A percentile compares a stretch with the other conserved stretches of the same genome.
These are phyloP conservation scores for Oreochromis grahami DNA, from an alignment of 2,797 vertebrate species.

Conservation along the genomic window DNA sequence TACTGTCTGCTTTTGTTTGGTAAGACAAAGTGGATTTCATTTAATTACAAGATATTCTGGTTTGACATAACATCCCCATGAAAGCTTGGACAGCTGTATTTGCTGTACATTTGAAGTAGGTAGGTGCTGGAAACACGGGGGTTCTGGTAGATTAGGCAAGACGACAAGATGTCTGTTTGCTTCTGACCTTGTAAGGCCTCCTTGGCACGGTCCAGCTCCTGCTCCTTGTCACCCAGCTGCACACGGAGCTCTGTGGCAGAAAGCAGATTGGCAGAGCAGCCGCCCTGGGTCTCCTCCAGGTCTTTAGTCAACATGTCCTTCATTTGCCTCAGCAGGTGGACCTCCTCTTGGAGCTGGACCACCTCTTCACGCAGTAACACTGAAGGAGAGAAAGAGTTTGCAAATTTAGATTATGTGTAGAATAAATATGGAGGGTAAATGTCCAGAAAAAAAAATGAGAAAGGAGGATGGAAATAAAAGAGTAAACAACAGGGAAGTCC, in stretches of 20 bases:
- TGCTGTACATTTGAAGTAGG: background rate
- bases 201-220: slow-evolving; percentile 92
- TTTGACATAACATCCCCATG: background rate
- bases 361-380: slow-evolving; percentile 88
- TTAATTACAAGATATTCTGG: background rate
- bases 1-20: background rate
- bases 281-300: slow-evolving; percentile 88
- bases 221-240: slow-evolving; percentile 93
- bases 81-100: background rate
- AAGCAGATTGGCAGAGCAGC: slow-evolving; percentile 86
- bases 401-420: slow-evolving; percentile 1
- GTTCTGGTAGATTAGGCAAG: background rate
- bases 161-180: background rate
- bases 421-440: background rate
- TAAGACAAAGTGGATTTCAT: background rate
- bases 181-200: slow-evolving; percentile 92
- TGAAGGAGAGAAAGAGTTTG: slow-evolving; percentile 2
- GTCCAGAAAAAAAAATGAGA: background rate
- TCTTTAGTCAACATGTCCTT: slow-evolving; percentile 97
- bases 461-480: background rate
- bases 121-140: background rate
- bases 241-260: slow-evolving; percentile 92
- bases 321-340: slow-evolving; percentile 94
- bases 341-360: slow-evolving; percentile 93
- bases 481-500: background rate